Base-by-base conservation (phyloP, 35 echinoderm and acorn worm genomes). In the Amphiura filiformis region DNA sequence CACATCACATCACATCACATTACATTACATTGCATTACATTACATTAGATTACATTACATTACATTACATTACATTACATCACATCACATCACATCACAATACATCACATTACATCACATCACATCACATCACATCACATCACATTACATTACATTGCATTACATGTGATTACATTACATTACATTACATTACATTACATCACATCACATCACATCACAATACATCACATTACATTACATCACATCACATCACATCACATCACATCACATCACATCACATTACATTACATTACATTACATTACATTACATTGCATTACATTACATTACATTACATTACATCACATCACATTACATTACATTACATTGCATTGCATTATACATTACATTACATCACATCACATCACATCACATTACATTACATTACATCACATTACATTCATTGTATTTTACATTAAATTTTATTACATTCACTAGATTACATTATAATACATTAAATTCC, bases 271-370 rank as follows among this genome's bases (percentile, higher is more conserved):
- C 20, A 20, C 44, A 52, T 52, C 20, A 20, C 44, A 77, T 77
- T 77, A 12, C 75, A 77, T 77, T 77, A 12, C 75, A 77, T 77
- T 77, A 31, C 75, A 77, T 77, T 28, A 31, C 75, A 77, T 77
- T 77, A 35, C 34, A 77, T 77, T 77, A 28, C 26, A 77, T 35
- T 35, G 34, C 34, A 31, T 77, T 28, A 30, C 26, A 77, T 35
- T 31, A 30, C 34, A 77, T 77, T 35, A 30, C 26, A 77, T 31
- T 31, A 30, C 44, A 52, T 52, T 52, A 12, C 34, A 77, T 31
- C 28, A 12, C 34, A 31, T 31, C 12, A 12, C 44, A 52, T 52
- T 52, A 52, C 44, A 52, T 52, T 52, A 52, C 44, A 52, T 52
- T 52, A 52, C 44, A 52, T 52, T 52, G 20, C 44, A 52, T 52